phyloP scores from a whole-genome alignment of 2,113 vertebrate genomes.

The Gasterosteus nipponicus region DNA sequence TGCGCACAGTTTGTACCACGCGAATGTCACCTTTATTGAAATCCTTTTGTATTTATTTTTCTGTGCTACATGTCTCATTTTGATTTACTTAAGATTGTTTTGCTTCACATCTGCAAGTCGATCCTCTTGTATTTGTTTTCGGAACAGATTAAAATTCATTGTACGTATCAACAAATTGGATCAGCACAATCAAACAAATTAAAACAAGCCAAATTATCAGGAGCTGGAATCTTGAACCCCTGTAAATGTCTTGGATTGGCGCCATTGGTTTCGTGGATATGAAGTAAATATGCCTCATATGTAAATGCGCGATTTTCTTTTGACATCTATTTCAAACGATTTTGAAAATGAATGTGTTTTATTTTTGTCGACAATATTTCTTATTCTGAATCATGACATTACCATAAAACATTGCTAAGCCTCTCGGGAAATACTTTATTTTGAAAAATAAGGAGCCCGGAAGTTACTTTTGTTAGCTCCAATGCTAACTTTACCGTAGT shows the following conservation, averaged over 20 bases:
- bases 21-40: neutral
- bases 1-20: neutral
- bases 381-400: neutral
- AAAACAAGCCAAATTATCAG: neutral
- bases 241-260: neutral
- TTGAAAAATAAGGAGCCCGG: conserved; percentile 34
- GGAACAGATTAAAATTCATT: neutral
- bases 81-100: neutral
- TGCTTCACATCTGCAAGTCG: neutral
- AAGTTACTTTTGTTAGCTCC: neutral
- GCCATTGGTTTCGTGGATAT: neutral
- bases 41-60: neutral
- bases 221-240: neutral
- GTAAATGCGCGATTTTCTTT: neutral
- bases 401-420: neutral
- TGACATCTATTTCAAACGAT: neutral
- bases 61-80: neutral
- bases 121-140: neutral
- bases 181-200: neutral
- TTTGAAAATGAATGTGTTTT: too few relatives aligned
- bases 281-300: neutral
- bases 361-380: neutral
- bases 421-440: conserved; percentile 42
- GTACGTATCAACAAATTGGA: neutral
- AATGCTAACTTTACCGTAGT: conserved; percentile 35